A percentile compares a stretch with the other conserved stretches of the same genome.
phyloP scores from a whole-genome alignment of 2,113 vertebrate species.

The Setophaga coronata region DNA sequence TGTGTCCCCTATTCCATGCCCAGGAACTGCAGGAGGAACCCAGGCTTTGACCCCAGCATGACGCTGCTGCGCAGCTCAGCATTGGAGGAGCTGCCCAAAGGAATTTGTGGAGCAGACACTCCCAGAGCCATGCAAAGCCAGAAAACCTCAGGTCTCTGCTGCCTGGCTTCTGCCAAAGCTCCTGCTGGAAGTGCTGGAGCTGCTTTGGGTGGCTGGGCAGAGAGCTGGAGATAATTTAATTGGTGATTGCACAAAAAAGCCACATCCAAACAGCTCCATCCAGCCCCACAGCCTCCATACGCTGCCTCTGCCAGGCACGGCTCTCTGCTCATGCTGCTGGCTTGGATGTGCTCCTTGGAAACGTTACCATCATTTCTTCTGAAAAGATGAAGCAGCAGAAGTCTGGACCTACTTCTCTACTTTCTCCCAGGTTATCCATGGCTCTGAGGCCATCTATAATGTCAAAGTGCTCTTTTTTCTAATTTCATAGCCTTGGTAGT shows the following conservation, averaged over 20 bases:
- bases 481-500: not conserved
- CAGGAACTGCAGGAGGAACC: not conserved
- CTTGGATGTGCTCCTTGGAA: not conserved
- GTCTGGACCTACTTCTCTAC: not conserved
- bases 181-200: not conserved
- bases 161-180: not conserved
- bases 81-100: slow-evolving; percentile 20
- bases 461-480: not conserved
- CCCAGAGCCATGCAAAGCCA: not conserved
- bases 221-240: not conserved
- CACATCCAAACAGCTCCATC: not conserved
- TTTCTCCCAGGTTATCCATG: not conserved
- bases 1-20: not conserved
- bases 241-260: not conserved
- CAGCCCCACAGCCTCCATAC: fast-evolving
- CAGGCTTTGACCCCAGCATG: not conserved
- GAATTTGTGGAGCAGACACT: not conserved
- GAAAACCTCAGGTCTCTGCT: not conserved
- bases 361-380: not conserved
- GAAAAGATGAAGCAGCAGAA: not conserved
- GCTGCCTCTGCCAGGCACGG: fast-evolving
- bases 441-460: not conserved
- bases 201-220: fast-evolving
- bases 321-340: not conserved
- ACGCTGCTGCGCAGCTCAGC: not conserved